Conservation (phyloP, 2,888 invertebrate species). For the Torymus aiolomorphi region DNA sequence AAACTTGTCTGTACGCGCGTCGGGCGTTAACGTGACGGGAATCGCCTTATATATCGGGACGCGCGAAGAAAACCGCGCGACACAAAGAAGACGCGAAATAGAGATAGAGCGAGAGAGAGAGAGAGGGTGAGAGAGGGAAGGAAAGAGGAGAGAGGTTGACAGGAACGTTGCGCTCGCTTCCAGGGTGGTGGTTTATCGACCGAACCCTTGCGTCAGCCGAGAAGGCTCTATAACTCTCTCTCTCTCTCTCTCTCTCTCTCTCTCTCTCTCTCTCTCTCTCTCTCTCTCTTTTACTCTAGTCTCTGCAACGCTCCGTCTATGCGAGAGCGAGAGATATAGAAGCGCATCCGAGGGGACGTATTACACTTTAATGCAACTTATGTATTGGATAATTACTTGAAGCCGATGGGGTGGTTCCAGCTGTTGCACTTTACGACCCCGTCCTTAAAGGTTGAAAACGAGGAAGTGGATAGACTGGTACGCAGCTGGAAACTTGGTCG, state of each 20-base stretch:
- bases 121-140: not conserved
- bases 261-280: too few species aligned
- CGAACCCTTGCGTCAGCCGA: constrained; percentile 25
- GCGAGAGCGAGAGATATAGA: not conserved
- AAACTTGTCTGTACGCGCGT: too few species aligned
- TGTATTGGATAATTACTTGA: constrained; percentile 4
- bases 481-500: too few species aligned
- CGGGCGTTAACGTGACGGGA: too few species aligned
- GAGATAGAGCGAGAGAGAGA: not conserved
- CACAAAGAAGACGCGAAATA: not conserved
- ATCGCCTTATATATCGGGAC: too few species aligned
- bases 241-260: too few species aligned
- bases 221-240: too few species aligned
- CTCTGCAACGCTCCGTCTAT: not conserved
- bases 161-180: constrained; percentile 23
- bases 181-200: constrained; percentile 42
- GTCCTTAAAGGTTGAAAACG: too few species aligned
- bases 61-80: too few species aligned
- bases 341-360: not conserved
- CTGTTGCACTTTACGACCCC: not conserved
- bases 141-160: constrained; percentile 12
- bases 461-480: too few species aligned
- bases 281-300: too few species aligned
- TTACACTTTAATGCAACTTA: not conserved
- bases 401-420: not conserved